A percentile compares a stretch with the other conserved stretches of the same genome.
Conservation (phyloP, 1,140 invertebrate genomes). For the Dendrolimus kikuchii region DNA sequence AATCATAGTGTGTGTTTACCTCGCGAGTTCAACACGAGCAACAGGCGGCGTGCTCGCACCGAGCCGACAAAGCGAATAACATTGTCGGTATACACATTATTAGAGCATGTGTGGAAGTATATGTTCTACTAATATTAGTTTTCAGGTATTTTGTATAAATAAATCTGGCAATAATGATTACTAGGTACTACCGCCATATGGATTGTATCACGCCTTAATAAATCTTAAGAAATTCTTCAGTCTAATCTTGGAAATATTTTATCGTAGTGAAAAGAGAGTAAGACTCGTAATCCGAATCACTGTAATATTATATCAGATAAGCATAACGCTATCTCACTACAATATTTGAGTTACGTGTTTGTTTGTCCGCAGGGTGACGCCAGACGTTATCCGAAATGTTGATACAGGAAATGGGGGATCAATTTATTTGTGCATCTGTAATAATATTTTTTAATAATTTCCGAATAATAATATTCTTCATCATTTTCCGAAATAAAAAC, state of each 20-base stretch:
- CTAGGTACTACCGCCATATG: too few species aligned
- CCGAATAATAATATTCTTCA: neutral
- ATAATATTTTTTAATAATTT: neutral
- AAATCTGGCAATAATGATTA: too few species aligned
- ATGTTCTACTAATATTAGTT: too few species aligned
- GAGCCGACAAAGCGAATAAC: too few species aligned
- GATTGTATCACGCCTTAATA: too few species aligned
- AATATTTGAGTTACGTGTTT: constrained; percentile 11
- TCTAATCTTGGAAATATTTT: neutral
- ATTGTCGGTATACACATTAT: too few species aligned
- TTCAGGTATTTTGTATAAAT: too few species aligned
- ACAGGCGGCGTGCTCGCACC: too few species aligned
- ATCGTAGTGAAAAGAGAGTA: neutral
- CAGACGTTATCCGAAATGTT: constrained; percentile 3
- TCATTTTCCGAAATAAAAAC: neutral
- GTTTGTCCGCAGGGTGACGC: constrained; percentile 2
- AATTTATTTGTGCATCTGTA: constrained; percentile 8
- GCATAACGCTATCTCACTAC: constrained; percentile 4
- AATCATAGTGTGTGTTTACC: too few species aligned
- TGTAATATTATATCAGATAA: constrained; percentile 6
- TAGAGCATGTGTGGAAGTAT: too few species aligned
- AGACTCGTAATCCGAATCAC: constrained; percentile 4
- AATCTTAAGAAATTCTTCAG: too few species aligned
- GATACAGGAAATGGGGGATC: constrained; percentile 9
- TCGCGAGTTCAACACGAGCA: too few species aligned